Evolutionary conservation across 2,113 vertebrate species (phyloP).

Genomic region (Egretta garzetta): DNA sequence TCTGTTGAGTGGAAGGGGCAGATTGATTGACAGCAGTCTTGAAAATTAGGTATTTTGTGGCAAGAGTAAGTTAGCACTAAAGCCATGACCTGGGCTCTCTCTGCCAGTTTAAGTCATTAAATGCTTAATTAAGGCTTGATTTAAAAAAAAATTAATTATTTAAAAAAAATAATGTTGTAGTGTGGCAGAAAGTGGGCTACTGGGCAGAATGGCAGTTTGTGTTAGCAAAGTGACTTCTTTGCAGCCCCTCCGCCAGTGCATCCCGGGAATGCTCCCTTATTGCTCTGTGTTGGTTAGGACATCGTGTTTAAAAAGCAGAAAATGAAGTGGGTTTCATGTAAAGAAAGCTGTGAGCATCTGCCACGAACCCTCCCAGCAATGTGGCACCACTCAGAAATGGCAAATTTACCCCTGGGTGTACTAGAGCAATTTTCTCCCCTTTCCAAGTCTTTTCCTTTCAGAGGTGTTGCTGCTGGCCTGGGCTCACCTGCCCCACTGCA

Average conservation of each 20-base stretch:
- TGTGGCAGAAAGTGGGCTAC: background rate
- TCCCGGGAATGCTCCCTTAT: background rate
- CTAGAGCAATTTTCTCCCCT: background rate
- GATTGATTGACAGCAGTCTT: background rate
- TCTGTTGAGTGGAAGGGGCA: background rate
- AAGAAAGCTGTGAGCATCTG: conserved; percentile 34
- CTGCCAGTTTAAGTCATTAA: background rate
- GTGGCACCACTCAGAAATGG: background rate
- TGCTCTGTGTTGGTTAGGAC: background rate
- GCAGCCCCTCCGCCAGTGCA: background rate
- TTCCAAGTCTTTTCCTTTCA: background rate
- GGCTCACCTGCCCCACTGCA: background rate
- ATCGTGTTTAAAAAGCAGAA: conserved; percentile 26
- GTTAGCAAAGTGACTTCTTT: background rate
- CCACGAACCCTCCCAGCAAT: background rate
- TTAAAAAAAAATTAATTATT: no score
- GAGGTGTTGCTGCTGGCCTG: background rate
- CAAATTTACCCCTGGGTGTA: background rate
- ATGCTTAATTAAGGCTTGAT: background rate
- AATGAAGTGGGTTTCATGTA: background rate
- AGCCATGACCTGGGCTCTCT: background rate
- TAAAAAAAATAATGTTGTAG: background rate
- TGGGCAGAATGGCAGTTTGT: background rate
- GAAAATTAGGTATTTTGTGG: background rate
- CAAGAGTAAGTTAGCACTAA: background rate